Percentiles rank a stretch among this genome's conserved stretches.
Evolutionary conservation across 2,888 invertebrate species (phyloP).

Genomic region (Heteromyza rotundicornis): DNA sequence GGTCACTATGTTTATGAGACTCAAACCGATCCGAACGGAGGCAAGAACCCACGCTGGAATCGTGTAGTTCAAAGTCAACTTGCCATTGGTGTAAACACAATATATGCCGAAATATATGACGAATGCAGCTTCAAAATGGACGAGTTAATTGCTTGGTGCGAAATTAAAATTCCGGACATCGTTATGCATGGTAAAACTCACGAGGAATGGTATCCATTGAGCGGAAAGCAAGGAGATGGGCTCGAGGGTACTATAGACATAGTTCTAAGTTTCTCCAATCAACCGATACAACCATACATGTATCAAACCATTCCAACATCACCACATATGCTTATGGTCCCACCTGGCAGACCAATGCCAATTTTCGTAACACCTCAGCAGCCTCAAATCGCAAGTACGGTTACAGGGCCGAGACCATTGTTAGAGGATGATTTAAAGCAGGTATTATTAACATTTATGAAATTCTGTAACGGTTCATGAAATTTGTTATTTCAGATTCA

Average conservation of each 20-base stretch:
- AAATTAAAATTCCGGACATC: conserved; percentile 83
- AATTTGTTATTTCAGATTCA: conserved; percentile 80
- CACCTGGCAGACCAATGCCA: conserved; percentile 59
- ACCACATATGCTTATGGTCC: conserved; percentile 77
- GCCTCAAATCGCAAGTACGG: conserved; percentile 39
- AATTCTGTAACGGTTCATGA: too few species aligned
- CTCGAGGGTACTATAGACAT: conserved; percentile 93
- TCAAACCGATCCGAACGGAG: conserved; percentile 92
- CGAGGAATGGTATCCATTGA: conserved; percentile 94
- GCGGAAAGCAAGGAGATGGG: conserved; percentile 93
- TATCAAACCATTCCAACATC: conserved; percentile 65
- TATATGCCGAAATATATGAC: conserved; percentile 94
- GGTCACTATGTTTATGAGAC: conserved; percentile 97
- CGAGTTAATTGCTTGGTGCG: conserved; percentile 93
- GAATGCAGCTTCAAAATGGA: conserved; percentile 97
- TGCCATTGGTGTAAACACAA: conserved; percentile 85
- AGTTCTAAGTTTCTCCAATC: conserved; percentile 75
- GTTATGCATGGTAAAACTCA: conserved; percentile 87
- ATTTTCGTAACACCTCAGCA: conserved; percentile 54
- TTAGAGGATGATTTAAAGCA: conserved; percentile 71
- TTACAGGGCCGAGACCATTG: conserved; percentile 52
- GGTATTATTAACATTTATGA: too few species aligned
- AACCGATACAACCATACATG: conserved; percentile 63
- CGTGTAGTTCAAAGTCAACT: conserved; percentile 82
- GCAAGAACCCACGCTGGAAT: conserved; percentile 95